Conservation (phyloP, 2,888 invertebrate species). For the Trichopoda pennipes region DNA sequence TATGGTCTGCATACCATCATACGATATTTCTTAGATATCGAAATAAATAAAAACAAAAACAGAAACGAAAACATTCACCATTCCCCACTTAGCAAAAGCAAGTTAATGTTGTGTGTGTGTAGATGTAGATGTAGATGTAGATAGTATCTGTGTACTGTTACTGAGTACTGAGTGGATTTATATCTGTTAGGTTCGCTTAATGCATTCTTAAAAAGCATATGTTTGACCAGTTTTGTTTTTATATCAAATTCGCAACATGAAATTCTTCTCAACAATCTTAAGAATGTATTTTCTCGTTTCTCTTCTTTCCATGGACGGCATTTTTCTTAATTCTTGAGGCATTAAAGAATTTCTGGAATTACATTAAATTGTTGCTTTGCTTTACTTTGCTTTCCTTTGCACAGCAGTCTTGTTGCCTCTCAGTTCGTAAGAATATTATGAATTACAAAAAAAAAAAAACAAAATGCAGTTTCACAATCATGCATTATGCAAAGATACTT, state of each 20-base stretch:
- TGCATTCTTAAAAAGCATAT: slow-evolving; percentile 66
- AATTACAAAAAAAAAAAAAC: slow-evolving; percentile 17
- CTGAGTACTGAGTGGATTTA: slow-evolving; percentile 24
- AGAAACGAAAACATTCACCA: slow-evolving; percentile 35
- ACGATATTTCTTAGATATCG: slow-evolving; percentile 66
- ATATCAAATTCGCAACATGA: slow-evolving; percentile 64
- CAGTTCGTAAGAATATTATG: slow-evolving; percentile 36
- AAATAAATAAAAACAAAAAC: slow-evolving; percentile 29
- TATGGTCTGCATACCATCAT: slow-evolving; percentile 66
- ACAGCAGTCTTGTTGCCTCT: slow-evolving; percentile 29
- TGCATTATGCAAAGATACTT: slow-evolving; percentile 29
- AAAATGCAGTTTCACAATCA: slow-evolving; percentile 44
- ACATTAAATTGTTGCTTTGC: slow-evolving; percentile 57
- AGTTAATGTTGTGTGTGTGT: slow-evolving; percentile 4
- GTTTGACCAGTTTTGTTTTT: slow-evolving; percentile 68
- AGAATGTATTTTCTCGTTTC: slow-evolving; percentile 65
- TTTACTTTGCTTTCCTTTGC: slow-evolving; percentile 11
- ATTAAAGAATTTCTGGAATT: slow-evolving; percentile 67
- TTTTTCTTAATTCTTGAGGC: slow-evolving; percentile 66
- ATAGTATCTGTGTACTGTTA: slow-evolving; percentile 11
- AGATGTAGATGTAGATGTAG: background rate
- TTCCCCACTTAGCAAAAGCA: slow-evolving; percentile 49
- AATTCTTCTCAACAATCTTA: slow-evolving; percentile 60
- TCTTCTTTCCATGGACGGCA: slow-evolving; percentile 61
- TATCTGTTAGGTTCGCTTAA: slow-evolving; percentile 53